phyloP scores from a whole-genome alignment of 64 coral and sea anemone genomes.

The Stichodactyla helianthus region DNA sequence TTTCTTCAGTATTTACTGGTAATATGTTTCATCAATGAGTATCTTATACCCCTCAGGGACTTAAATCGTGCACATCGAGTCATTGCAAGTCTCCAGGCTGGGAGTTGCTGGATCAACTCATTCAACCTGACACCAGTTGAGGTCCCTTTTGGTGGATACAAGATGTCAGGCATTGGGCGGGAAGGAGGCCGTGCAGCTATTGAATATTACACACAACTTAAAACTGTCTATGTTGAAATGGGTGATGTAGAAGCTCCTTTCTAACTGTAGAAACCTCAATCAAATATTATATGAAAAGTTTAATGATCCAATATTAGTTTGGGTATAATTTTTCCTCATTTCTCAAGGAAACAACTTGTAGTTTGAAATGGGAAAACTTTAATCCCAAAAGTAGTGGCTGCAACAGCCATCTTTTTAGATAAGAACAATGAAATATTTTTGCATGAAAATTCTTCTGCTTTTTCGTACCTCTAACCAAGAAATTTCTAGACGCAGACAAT shows the following conservation, averaged over 20 bases:
- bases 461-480: too few species aligned
- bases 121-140: constrained; percentile 77
- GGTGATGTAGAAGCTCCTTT: constrained; percentile 84
- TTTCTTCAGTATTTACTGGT: too few species aligned
- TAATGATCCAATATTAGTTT: too few species aligned
- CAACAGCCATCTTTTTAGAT: too few species aligned
- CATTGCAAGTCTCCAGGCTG: constrained; percentile 73
- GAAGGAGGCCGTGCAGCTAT: constrained; percentile 65
- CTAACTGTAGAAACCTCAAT: constrained; percentile 5
- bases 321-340: too few species aligned
- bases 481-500: too few species aligned
- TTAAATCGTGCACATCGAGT: constrained; percentile 75
- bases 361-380: too few species aligned
- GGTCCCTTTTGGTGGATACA: constrained; percentile 89
- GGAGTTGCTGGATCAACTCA: constrained; percentile 84
- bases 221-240: constrained; percentile 91
- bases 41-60: constrained; percentile 40
- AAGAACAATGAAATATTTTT: too few species aligned
- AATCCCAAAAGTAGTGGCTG: too few species aligned
- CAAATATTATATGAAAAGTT: background rate
- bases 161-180: constrained; percentile 89
- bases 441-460: too few species aligned
- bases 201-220: constrained; percentile 87
- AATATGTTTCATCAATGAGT: background rate
- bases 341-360: too few species aligned